Evolutionary conservation across 2,888 invertebrate species (phyloP).

Genomic region (Lasioglossum morio): DNA sequence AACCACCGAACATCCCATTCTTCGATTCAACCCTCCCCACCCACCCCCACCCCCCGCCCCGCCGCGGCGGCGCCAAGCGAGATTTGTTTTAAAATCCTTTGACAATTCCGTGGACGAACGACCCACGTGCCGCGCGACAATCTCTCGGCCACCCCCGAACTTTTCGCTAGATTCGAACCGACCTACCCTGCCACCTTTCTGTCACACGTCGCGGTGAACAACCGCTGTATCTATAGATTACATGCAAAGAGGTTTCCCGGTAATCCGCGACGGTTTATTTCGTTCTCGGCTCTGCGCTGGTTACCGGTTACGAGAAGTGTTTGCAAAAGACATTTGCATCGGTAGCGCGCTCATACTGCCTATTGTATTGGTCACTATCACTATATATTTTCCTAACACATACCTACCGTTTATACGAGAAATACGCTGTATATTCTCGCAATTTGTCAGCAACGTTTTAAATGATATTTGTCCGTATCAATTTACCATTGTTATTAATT

Average conservation of each 20-base stretch:
- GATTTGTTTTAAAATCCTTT: conserved; percentile 85
- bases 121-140: conserved; percentile 48
- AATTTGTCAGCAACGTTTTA: neutral
- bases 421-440: neutral
- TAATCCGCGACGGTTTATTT: conserved; percentile 74
- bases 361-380: too few relatives aligned
- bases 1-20: conserved; percentile 82
- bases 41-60: neutral
- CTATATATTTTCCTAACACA: too few relatives aligned
- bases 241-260: conserved; percentile 76
- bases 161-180: conserved; percentile 32
- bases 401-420: too few relatives aligned
- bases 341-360: too few relatives aligned
- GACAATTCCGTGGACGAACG: conserved; percentile 79
- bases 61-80: conserved; percentile 75
- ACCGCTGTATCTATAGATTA: conserved; percentile 74
- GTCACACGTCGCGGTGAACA: conserved; percentile 35
- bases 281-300: too few relatives aligned
- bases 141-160: conserved; percentile 52
- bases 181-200: conserved; percentile 46
- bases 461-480: neutral
- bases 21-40: conserved; percentile 79
- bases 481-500: neutral
- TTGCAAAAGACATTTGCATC: too few relatives aligned
- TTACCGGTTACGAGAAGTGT: too few relatives aligned